A percentile compares a stretch with the other conserved stretches of the same genome.
Evolutionary conservation across 2,888 invertebrate genomes (phyloP).

Genomic region (Campopleginae sp.): DNA sequence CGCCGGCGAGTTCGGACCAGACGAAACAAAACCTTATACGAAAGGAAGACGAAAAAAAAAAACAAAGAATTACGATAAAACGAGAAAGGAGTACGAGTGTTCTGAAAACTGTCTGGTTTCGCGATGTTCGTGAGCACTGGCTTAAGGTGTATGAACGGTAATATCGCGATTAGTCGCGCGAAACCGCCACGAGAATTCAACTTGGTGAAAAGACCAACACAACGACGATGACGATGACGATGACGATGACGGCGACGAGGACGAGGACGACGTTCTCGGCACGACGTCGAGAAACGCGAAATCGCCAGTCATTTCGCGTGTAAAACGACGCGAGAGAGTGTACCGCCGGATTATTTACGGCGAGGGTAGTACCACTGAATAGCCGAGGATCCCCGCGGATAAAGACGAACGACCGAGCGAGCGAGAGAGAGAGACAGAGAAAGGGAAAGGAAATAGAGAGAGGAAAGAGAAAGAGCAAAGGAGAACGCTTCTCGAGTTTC

Average conservation of each 20-base stretch:
- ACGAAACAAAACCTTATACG: conserved; percentile 13
- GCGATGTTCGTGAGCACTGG: conserved; percentile 36
- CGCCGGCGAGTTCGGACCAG: conserved; percentile 8
- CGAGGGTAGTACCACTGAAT: conserved; percentile 66
- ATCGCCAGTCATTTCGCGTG: conserved; percentile 68
- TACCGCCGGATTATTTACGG: conserved; percentile 68
- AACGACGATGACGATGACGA: conserved; percentile 31
- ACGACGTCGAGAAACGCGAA: conserved; percentile 67
- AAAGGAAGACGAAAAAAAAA: neutral
- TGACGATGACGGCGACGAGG: conserved; percentile 47
- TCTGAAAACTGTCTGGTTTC: conserved; percentile 34
- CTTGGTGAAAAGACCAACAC: conserved; percentile 43
- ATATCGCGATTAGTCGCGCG: conserved; percentile 53
- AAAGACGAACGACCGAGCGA: conserved; percentile 67
- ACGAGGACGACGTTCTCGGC: conserved; percentile 63
- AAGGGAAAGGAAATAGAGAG: conserved; percentile 32
- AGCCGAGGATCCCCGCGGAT: conserved; percentile 65
- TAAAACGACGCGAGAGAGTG: conserved; percentile 65
- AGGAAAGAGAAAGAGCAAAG: conserved; percentile 37
- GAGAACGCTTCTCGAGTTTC: conserved; percentile 61
- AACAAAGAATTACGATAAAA: conserved; percentile 22
- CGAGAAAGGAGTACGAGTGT: conserved; percentile 22
- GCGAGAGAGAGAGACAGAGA: conserved; percentile 34
- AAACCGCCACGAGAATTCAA: conserved; percentile 62
- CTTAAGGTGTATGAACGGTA: conserved; percentile 43